Conservation (phyloP, 2,113 vertebrate species). For the Prochilodus magdalenae region DNA sequence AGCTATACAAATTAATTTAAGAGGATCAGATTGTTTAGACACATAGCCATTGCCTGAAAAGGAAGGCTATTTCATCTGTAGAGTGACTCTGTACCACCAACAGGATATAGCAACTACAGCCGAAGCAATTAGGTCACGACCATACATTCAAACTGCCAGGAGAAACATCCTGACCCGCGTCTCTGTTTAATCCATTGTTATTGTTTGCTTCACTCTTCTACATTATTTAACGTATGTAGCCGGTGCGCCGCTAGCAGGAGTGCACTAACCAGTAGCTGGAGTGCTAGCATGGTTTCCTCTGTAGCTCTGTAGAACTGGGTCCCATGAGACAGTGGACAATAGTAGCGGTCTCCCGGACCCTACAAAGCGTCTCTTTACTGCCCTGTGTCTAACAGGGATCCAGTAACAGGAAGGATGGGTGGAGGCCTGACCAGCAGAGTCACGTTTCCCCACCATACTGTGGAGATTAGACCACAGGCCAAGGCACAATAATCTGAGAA, state of each 20-base stretch:
- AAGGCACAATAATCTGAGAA: background rate
- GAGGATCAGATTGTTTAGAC: too few relatives aligned
- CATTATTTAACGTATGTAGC: conserved; percentile 17
- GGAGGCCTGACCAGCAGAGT: conserved; percentile 51
- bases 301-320: conserved; percentile 28
- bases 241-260: background rate
- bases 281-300: conserved; percentile 14
- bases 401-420: conserved; percentile 71
- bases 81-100: background rate
- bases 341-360: conserved; percentile 58
- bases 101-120: background rate
- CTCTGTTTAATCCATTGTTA: background rate
- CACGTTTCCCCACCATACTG: conserved; percentile 49
- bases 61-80: background rate
- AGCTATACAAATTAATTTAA: too few relatives aligned
- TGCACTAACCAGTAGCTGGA: conserved; percentile 10
- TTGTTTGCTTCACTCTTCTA: background rate
- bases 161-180: background rate
- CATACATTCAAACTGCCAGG: background rate
- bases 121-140: background rate
- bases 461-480: conserved; percentile 34
- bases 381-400: conserved; percentile 49
- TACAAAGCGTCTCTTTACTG: conserved; percentile 48
- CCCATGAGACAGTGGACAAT: conserved; percentile 72
- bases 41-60: too few relatives aligned